phyloP scores from a whole-genome alignment of 2,113 vertebrate genomes.

The Centropristis striata region DNA sequence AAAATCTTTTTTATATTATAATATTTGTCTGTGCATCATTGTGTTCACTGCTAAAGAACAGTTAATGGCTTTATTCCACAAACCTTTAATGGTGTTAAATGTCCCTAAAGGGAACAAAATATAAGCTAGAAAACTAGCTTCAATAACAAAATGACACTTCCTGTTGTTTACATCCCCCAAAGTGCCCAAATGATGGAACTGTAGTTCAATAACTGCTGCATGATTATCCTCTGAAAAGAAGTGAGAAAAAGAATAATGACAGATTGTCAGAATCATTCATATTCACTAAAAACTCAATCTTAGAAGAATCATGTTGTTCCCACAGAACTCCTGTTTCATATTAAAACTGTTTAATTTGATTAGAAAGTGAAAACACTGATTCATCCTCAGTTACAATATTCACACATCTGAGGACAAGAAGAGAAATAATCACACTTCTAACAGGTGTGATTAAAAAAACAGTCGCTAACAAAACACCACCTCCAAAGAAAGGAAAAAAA shows the following conservation, averaged over 20 bases:
- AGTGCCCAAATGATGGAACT: not conserved
- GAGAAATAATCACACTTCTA: not conserved
- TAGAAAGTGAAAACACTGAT: not conserved
- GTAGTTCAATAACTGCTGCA: not conserved
- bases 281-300: not conserved
- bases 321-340: not conserved
- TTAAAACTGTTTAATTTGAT: not conserved
- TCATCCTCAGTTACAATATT: not conserved
- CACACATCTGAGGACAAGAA: slow-evolving; percentile 4
- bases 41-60: too few relatives aligned
- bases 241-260: not conserved
- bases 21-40: too few relatives aligned
- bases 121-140: too few relatives aligned
- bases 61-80: too few relatives aligned
- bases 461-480: slow-evolving; percentile 8
- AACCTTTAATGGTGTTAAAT: too few relatives aligned
- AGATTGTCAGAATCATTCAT: not conserved
- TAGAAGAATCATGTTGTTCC: not conserved
- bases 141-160: too few relatives aligned
- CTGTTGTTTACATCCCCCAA: too few relatives aligned
- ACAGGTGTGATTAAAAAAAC: slow-evolving; percentile 4
- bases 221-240: not conserved
- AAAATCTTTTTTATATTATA: too few relatives aligned
- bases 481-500: not conserved
- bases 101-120: too few relatives aligned